These are phyloP conservation scores for Aurelia aurita complex sp. Pacific DNA, from an alignment of 30 jellyfish, hydroid and myxozoan genomes.

Conservation along the genomic window DNA sequence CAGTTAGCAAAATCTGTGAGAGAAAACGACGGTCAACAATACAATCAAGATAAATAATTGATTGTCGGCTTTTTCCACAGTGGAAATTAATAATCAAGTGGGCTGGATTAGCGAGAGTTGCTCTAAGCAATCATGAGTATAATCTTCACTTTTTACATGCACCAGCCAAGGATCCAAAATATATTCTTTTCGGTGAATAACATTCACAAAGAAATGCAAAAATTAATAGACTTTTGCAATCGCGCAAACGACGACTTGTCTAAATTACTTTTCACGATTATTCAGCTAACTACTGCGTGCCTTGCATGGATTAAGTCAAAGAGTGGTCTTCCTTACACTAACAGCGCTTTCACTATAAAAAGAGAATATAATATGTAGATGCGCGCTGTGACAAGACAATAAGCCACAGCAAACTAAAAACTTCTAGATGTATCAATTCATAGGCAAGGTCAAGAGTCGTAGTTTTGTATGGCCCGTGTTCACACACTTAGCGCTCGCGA, in stretches of 20 bases:
- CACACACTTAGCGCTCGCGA: too few relatives aligned
- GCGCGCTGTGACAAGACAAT: too few relatives aligned
- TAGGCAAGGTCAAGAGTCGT: too few relatives aligned
- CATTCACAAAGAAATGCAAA: slow-evolving; percentile 56
- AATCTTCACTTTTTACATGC: slow-evolving; percentile 35
- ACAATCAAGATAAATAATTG: slow-evolving; percentile 33
- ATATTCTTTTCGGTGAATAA: slow-evolving; percentile 50
- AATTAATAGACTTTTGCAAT: slow-evolving; percentile 42
- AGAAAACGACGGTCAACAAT: slow-evolving; percentile 41
- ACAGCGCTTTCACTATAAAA: too few relatives aligned
- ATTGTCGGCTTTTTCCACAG: slow-evolving; percentile 65
- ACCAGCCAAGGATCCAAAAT: slow-evolving; percentile 37
- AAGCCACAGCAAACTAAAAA: too few relatives aligned
- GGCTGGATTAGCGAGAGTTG: slow-evolving; percentile 48
- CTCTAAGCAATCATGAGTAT: slow-evolving; percentile 22
- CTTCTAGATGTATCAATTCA: too few relatives aligned
- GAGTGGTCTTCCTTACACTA: not conserved
- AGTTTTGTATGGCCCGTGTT: too few relatives aligned
- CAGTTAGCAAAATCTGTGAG: slow-evolving; percentile 23
- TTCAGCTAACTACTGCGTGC: not conserved
- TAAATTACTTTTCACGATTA: slow-evolving; percentile 17
- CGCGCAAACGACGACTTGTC: slow-evolving; percentile 29
- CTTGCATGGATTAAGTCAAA: too few relatives aligned
- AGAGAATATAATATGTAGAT: too few relatives aligned
- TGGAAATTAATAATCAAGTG: slow-evolving; percentile 17